Evolutionary conservation across 2,888 invertebrate species (phyloP).

Genomic region (Plebejus anna): DNA sequence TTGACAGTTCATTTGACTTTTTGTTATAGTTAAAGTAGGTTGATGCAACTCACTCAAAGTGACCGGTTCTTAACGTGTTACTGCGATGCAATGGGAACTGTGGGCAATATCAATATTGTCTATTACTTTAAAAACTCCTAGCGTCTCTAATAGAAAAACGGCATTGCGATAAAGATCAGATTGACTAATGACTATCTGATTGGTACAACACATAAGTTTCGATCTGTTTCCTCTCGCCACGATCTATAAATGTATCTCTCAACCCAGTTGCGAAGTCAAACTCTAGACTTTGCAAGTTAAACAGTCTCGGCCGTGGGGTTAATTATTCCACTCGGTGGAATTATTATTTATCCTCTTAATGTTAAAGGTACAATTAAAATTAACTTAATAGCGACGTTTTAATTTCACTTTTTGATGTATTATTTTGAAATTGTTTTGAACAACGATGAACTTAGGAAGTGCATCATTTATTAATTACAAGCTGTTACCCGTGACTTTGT

Average conservation of each 20-base stretch:
- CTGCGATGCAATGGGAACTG: not conserved
- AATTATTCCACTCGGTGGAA: constrained; percentile 19
- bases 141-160: not conserved
- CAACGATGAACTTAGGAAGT: not conserved
- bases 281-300: constrained; percentile 28
- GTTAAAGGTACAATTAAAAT: constrained; percentile 2
- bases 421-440: too few species aligned
- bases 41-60: too few species aligned
- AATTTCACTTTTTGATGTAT: not conserved
- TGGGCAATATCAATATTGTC: too few species aligned
- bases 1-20: too few species aligned
- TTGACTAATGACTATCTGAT: not conserved
- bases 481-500: too few species aligned
- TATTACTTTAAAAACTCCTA: not conserved
- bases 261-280: constrained; percentile 24
- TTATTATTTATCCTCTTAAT: constrained; percentile 21
- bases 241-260: constrained; percentile 19
- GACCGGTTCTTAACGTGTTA: not conserved
- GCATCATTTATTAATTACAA: too few species aligned
- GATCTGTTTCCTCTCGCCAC: not conserved
- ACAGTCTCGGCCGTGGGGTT: constrained; percentile 24
- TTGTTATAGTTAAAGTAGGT: too few species aligned
- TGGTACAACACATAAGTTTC: constrained; percentile 1
- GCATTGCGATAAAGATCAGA: not conserved
- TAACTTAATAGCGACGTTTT: not conserved